Base-by-base conservation (phyloP, 1,140 invertebrate species). In the Homarus americanus region DNA sequence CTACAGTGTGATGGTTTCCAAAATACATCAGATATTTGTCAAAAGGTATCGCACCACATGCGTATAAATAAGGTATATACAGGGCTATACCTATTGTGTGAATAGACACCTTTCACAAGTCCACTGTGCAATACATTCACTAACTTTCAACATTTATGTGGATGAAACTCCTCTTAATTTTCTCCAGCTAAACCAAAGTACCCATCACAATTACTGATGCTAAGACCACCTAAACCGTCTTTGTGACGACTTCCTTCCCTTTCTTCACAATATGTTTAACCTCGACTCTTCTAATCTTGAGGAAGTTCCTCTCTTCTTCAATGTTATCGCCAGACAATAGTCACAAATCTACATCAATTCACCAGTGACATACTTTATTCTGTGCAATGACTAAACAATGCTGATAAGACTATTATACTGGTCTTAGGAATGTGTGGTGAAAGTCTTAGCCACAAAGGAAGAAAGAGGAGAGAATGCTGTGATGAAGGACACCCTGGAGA, bases 351-450 rank as follows among this genome's bases (percentile, higher is more conserved):
- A 15, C 32, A 34, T 69, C n/a, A n/a, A n/a, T 32, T 79, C 44
- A 44, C 76, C 38, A 79, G 40, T 49, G 44, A 49, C 38, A 44
- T 44, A 49, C 5, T 79, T 79, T 44, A 40, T 12, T 49, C 40
- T 44, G 28, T 1, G 49, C 76, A 79, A 44, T 79, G 76, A 44
- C 40, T 79, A 79, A 44, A 79, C 20, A 66, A 69, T 32, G 12
- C 24, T 69, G 0, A 69, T 69, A 69, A 69, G n/a, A 69, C 63
- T 69, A 69, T 69, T 20, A 20, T 79, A 32, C 76, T 49, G 76
- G 20, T 79, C 76, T 79, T 79, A 79, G 76, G 80, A 82, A 82
- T 82, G 80, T 82, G 80, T 82, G 53, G 80, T 66, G 44, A 82
- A 44, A 53, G 66, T 24, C 10, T 34, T n/a, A n/a, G 80, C 32